phyloP scores from a whole-genome alignment of 2,797 vertebrate species.

The Xiphophorus birchmanni region DNA sequence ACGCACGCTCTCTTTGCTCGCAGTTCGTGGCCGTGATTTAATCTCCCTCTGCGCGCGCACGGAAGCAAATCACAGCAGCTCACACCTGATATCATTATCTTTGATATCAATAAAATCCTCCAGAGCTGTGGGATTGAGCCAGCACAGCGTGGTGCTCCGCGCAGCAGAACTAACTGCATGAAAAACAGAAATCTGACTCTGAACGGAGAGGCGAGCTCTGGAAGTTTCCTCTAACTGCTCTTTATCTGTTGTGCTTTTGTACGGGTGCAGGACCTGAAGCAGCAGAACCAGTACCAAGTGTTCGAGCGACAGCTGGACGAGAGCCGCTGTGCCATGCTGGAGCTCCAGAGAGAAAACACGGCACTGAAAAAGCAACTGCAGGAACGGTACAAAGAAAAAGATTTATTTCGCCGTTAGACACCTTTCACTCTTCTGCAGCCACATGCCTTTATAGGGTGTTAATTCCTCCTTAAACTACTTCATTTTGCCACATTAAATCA shows the following conservation, averaged over 20 bases:
- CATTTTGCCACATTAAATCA: background rate
- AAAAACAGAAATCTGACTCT: conserved; percentile 17
- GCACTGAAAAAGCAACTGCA: conserved; percentile 83
- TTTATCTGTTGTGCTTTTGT: conserved; percentile 17
- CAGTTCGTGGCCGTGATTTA: background rate
- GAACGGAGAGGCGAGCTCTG: background rate
- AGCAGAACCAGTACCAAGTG: conserved; percentile 84
- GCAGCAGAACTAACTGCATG: background rate
- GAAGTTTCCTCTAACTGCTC: background rate
- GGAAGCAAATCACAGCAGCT: conserved; percentile 18
- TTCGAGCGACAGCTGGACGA: conserved; percentile 83
- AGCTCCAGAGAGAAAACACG: conserved; percentile 86
- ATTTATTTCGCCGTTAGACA: background rate
- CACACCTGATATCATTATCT: conserved; percentile 12
- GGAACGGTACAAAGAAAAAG: conserved; percentile 50
- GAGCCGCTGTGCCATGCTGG: conserved; percentile 80
- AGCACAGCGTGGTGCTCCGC: background rate
- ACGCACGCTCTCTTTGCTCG: conserved; percentile 12
- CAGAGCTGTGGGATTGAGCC: conserved; percentile 7
- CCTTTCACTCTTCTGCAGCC: background rate
- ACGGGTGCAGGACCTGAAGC: conserved; percentile 77
- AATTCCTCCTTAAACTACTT: background rate
- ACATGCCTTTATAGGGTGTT: background rate
- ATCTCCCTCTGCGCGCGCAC: background rate
- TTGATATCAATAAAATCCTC: conserved; percentile 18